Conservation (phyloP, 2,888 invertebrate genomes). For the Ischnura elegans region DNA sequence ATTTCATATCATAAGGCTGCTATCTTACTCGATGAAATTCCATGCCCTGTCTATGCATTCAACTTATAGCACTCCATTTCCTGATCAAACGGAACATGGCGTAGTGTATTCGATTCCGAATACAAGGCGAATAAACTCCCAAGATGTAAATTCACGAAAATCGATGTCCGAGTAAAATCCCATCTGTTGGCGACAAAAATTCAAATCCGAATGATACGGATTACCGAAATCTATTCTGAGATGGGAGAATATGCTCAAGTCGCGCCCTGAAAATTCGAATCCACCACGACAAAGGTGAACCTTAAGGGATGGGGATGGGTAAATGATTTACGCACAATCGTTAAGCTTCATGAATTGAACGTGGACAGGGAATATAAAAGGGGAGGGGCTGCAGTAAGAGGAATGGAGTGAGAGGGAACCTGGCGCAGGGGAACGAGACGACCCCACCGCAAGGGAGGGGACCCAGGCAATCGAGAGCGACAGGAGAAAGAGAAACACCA, state of each 20-base stretch:
- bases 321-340: constrained; percentile 36
- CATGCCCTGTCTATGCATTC: no score
- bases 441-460: no score
- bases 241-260: not conserved
- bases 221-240: not conserved
- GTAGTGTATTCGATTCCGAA: no score
- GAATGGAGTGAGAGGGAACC: not conserved
- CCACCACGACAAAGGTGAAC: not conserved
- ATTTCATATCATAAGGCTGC: no score
- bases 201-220: not conserved
- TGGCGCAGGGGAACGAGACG: not conserved
- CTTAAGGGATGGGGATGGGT: not conserved
- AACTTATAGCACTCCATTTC: no score
- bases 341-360: constrained; percentile 31
- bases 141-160: not conserved
- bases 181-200: not conserved
- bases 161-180: not conserved
- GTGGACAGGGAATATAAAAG: not conserved
- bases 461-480: not conserved
- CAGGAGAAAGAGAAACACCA: not conserved
- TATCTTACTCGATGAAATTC: no score
- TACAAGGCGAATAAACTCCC: not conserved
- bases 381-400: not conserved
- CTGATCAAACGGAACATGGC: no score
- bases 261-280: not conserved